Conservation (phyloP, 2,888 invertebrate species). For the Cantharis rustica region DNA sequence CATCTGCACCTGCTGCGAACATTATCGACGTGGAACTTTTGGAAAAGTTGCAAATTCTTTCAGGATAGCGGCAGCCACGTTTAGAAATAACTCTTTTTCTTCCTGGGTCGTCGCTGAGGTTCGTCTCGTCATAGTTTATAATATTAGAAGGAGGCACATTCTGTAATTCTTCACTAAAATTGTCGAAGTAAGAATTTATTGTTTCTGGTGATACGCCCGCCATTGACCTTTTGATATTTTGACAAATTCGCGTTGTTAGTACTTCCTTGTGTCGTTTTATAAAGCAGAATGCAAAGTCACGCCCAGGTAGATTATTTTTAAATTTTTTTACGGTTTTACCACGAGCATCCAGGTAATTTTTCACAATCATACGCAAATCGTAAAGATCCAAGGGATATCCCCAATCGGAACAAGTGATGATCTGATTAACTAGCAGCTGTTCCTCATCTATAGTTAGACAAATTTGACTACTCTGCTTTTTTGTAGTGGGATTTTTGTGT, state of each 20-base stretch:
- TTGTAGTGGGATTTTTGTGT: neutral
- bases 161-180: neutral
- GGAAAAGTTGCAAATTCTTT: neutral
- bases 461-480: slow-evolving; percentile 7
- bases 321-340: neutral
- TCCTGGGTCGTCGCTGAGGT: slow-evolving; percentile 46
- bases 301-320: slow-evolving; percentile 5
- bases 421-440: neutral
- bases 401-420: slow-evolving; percentile 4
- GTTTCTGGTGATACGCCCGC: neutral
- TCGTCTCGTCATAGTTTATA: slow-evolving; percentile 48
- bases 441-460: neutral
- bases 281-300: slow-evolving; percentile 3
- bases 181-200: neutral
- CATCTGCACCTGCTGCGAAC: neutral
- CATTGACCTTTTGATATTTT: neutral
- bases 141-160: slow-evolving; percentile 20
- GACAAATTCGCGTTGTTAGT: neutral
- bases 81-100: neutral
- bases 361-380: slow-evolving; percentile 1
- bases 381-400: slow-evolving; percentile 7
- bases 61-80: neutral
- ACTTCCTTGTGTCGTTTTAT: neutral
- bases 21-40: neutral
- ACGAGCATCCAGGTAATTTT: neutral